Evolutionary conservation across 2,113 vertebrate genomes (phyloP), one percentile per base, ranked within the genome.

Genomic region (Chunga burmeisteri): DNA sequence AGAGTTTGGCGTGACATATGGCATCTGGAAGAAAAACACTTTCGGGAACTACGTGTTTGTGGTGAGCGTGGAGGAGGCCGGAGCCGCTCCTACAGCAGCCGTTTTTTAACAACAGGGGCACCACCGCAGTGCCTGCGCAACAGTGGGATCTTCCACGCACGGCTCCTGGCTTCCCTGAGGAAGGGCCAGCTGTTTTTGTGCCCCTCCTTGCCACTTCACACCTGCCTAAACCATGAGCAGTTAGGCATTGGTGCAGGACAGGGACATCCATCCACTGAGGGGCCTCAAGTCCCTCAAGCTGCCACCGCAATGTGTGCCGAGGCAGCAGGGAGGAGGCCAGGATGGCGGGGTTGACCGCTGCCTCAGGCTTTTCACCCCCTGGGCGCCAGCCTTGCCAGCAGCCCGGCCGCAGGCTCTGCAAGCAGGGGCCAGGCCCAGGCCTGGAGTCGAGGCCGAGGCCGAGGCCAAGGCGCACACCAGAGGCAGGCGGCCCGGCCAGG

Each of bases 231-330:
- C 22, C 44, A 32, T 0, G 9, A 67, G 22, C 2, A 3, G 47
- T 10, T 44, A 0, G 0, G 17, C 8, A 2, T 5, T 17, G 15
- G 27, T 5, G 27, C 0, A 2, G 27, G 56, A 53, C 7, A 1
- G 50, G 7, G 40, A 36, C 55, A 9, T 20, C 47, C 53, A 21
- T 5, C 27, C 27, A 16, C 52, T 40, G 3, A 7, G 36, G 9
- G 26, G 23, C 59, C 52, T 46, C 5, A 1, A 34, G 40, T 16
- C 71, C 29, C 66, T 23, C 36, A 14, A 26, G 67, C 71, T 1
- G 11, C 44, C 38, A 13, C 32, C 6, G 4, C 68, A 3, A 27
- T 2, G 47, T 3, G 4, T 1, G 2, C 2, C 67, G 5, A 59
- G 50, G 47, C 3, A 3, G 18, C 44, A 30, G 27, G 25, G 17